Percentiles rank a stretch among this genome's conserved stretches.
Evolutionary conservation across 2,113 vertebrate species (phyloP).

Genomic region (Vidua chalybeata): DNA sequence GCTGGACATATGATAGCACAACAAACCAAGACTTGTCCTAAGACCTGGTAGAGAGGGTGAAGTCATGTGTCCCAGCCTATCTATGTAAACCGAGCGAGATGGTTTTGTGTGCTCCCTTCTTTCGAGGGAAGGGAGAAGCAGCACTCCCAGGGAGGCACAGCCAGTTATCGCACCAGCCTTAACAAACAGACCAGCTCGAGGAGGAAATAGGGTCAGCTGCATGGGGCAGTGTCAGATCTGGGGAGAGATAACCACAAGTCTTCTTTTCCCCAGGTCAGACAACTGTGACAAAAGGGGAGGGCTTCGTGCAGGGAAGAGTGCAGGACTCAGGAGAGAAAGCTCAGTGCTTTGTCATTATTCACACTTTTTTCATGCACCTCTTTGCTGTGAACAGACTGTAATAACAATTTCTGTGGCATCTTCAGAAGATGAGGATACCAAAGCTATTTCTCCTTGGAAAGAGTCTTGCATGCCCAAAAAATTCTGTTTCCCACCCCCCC

Average conservation of each 20-base stretch:
- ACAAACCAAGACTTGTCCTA: neutral
- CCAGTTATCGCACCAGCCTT: neutral
- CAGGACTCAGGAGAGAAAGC: neutral
- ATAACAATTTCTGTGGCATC: neutral
- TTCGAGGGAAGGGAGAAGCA: neutral
- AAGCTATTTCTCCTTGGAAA: neutral
- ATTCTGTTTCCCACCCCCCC: neutral
- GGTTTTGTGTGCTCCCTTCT: neutral
- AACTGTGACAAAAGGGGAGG: neutral
- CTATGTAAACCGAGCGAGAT: accelerated
- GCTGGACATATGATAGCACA: neutral
- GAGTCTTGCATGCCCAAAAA: neutral
- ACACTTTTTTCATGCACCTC: neutral
- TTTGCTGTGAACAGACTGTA: neutral
- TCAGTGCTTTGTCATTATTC: neutral
- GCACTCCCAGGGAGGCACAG: neutral
- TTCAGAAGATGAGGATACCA: neutral
- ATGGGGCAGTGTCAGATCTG: neutral
- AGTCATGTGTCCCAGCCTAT: neutral
- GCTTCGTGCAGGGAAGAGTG: neutral
- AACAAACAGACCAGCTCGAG: neutral
- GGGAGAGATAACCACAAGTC: neutral
- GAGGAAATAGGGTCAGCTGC: neutral
- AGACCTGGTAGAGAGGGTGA: neutral
- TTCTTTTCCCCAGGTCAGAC: neutral